Conservation (phyloP, 1,140 invertebrate genomes). For the Limonius californicus region DNA sequence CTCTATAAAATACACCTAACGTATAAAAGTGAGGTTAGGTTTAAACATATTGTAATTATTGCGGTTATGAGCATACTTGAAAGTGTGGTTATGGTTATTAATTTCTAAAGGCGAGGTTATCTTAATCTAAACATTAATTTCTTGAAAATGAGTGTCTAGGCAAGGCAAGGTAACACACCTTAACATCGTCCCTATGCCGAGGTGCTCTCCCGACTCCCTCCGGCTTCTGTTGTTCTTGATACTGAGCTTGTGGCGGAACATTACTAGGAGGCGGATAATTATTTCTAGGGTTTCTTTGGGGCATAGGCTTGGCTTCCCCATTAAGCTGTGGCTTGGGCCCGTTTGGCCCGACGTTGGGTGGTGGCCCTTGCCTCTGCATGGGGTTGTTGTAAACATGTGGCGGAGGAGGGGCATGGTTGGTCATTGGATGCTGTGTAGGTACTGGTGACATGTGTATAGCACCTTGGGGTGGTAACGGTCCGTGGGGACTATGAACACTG, state of each 20-base stretch:
- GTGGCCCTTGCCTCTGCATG: constrained; percentile 15
- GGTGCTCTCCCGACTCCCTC: constrained; percentile 13
- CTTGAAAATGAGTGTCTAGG: no score
- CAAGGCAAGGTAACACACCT: no score
- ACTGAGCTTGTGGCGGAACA: constrained; percentile 34
- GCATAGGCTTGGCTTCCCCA: constrained; percentile 35
- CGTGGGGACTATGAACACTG: neutral
- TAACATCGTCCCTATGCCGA: constrained; percentile 32
- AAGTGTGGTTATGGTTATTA: neutral
- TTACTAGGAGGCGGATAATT: constrained; percentile 27
- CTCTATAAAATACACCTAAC: no score
- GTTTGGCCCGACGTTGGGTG: neutral
- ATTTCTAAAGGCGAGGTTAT: no score
- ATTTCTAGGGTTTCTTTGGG: constrained; percentile 32
- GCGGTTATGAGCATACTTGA: no score
- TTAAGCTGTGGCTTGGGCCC: constrained; percentile 34
- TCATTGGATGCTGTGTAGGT: constrained; percentile 10
- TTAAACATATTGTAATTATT: no score
- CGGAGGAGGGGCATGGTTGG: constrained; percentile 26
- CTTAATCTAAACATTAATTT: no score
- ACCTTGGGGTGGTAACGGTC: neutral
- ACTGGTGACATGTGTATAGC: constrained; percentile 21
- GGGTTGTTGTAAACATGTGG: constrained; percentile 40
- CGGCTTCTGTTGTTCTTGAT: constrained; percentile 35
- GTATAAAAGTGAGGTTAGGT: no score